Base-by-base conservation (phyloP, 2,888 invertebrate genomes). In the Amorpha juglandis region DNA sequence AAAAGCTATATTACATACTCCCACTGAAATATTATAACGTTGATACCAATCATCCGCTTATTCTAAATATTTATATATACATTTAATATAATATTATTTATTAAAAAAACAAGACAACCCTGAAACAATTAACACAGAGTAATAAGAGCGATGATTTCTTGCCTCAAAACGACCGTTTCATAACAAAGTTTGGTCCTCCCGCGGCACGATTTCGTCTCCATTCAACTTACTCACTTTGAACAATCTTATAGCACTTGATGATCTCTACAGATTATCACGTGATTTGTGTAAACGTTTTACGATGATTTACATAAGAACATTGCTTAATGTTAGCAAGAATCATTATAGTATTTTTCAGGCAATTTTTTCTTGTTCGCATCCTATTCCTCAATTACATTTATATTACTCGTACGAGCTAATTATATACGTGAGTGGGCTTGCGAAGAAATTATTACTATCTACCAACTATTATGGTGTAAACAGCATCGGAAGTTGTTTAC, bases 121-220 rank as follows among this genome's bases (percentile, higher is more conserved):
- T 89, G 68, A 63, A 65, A 65, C 68, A 70, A 74, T 76, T 74
- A 78, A 74, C 72, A 73, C 76, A 66, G 74, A 76, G 79, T 88
- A 88, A 90, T 88, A 76, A 80, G 74, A 76, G 84, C 83, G 88
- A 90, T 90, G 90, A 92, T 90, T 88, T 89, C 88, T 85, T 84
- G 83, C 83, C 87, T 86, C 80, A 83, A 83, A 86, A 80, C 83
- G 81, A 78, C 81, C 76, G 83, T 83, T 82, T 86, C 87, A 89
- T 86, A 87, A 88, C 79, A 77, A 81, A 81, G 75, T 83, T 79
- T 73, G 77, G 76, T 76, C 82, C 78, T 50, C 87, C 87, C 87
- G 86, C 87, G 85, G 87, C 88, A 86, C 81, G 81, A 55, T 55
- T 38, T 8, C 55, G 9, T 38, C 58, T 38, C 2, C 19, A 16